Evolutionary conservation across 2,797 vertebrate genomes (phyloP).

Genomic region (Ara ararauna): DNA sequence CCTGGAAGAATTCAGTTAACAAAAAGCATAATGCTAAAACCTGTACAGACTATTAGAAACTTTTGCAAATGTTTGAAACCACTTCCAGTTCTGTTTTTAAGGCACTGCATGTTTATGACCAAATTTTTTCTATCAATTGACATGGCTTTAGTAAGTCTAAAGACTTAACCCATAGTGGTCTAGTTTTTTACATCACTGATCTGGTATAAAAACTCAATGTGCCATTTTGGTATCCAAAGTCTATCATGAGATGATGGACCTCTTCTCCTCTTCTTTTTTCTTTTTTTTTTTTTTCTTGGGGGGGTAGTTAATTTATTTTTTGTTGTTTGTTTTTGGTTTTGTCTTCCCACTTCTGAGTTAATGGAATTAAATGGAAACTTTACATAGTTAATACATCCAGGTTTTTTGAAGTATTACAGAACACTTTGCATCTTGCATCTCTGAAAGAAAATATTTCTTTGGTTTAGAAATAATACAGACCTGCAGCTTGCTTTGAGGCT

Average conservation of each 20-base stretch:
- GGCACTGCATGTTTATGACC: neutral
- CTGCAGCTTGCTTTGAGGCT: neutral
- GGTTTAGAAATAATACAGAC: neutral
- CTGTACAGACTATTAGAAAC: neutral
- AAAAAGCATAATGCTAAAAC: neutral
- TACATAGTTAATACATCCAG: neutral
- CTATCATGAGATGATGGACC: neutral
- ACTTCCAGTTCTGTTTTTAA: neutral
- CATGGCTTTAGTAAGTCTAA: neutral
- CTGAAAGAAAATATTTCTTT: neutral
- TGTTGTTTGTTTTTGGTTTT: neutral
- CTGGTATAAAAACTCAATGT: neutral
- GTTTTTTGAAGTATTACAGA: neutral
- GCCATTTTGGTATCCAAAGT: neutral
- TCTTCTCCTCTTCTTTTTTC: too few relatives aligned
- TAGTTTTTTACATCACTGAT: neutral
- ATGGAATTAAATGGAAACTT: neutral
- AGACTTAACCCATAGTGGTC: neutral
- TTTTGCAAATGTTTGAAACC: conserved; percentile 19
- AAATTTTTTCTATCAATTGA: neutral
- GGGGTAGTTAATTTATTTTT: neutral
- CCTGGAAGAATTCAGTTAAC: neutral
- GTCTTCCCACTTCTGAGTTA: neutral
- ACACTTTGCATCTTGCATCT: neutral
- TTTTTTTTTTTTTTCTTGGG: neutral